Evolutionary conservation across 2,888 invertebrate genomes (phyloP).

Genomic region (Cyclophora albipunctata): DNA sequence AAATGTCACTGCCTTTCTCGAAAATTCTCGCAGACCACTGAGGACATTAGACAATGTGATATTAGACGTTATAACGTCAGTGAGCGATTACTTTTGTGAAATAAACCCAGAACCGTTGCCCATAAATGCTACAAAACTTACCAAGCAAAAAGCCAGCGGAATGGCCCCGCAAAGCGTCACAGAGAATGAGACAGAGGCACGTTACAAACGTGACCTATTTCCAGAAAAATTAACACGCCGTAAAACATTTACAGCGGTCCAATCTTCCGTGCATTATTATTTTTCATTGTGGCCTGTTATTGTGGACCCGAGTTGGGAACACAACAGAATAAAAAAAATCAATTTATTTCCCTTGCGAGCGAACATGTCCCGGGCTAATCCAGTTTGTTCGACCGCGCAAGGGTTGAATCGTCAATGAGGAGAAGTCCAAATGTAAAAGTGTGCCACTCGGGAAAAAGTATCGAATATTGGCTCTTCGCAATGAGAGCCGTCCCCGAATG

Average conservation of each 20-base stretch:
- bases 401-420: constrained; percentile 73
- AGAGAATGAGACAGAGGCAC: constrained; percentile 16
- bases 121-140: no score
- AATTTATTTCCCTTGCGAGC: constrained; percentile 69
- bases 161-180: constrained; percentile 14
- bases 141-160: constrained; percentile 1
- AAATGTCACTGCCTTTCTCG: no score
- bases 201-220: constrained; percentile 25
- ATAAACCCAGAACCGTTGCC: no score
- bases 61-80: no score
- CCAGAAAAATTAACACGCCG: constrained; percentile 22
- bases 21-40: no score
- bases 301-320: constrained; percentile 54
- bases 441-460: constrained; percentile 55
- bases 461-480: constrained; percentile 57
- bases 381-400: constrained; percentile 72
- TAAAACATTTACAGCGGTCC: constrained; percentile 40
- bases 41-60: no score
- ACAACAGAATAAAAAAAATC: constrained; percentile 62
- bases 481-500: constrained; percentile 48
- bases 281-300: constrained; percentile 62
- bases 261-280: constrained; percentile 53
- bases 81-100: no score
- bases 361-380: constrained; percentile 71
- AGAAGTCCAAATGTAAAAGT: constrained; percentile 65